Evolutionary conservation across 2,113 vertebrate genomes (phyloP).

Genomic region (Nibea albiflora): DNA sequence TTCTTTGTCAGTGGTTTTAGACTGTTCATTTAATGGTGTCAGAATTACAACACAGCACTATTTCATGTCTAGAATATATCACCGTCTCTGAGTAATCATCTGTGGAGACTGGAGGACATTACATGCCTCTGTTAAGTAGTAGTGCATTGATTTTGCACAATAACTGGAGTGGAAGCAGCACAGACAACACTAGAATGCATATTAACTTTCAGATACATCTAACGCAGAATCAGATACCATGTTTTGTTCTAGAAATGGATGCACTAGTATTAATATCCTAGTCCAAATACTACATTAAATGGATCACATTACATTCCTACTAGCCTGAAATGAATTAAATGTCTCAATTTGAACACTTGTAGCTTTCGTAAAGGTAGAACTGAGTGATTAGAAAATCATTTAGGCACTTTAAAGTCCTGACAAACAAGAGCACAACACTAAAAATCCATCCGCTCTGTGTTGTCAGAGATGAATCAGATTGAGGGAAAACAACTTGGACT

Average conservation of each 20-base stretch:
- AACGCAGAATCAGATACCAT: conserved; percentile 19
- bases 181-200: conserved; percentile 47
- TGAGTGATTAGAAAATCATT: conserved; percentile 30
- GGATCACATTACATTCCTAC: conserved; percentile 29
- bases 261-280: conserved; percentile 4
- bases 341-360: conserved; percentile 29
- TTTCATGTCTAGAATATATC: conserved; percentile 17
- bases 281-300: conserved; percentile 14
- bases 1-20: conserved; percentile 54
- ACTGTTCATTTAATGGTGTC: conserved; percentile 38
- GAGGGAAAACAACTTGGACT: conserved; percentile 21
- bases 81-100: conserved; percentile 32
- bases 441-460: conserved; percentile 23
- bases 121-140: conserved; percentile 23
- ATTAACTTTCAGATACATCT: conserved; percentile 20
- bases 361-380: conserved; percentile 8
- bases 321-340: conserved; percentile 23
- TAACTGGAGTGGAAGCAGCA: conserved; percentile 34
- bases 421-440: conserved; percentile 26
- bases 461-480: conserved; percentile 2
- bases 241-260: conserved; percentile 36
- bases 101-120: conserved; percentile 23
- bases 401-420: conserved; percentile 18
- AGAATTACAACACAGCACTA: conserved; percentile 29
- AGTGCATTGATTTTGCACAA: conserved; percentile 52